These are phyloP conservation scores for Phaedon cochleariae DNA, from an alignment of 2,888 invertebrate species.

Conservation along the genomic window DNA sequence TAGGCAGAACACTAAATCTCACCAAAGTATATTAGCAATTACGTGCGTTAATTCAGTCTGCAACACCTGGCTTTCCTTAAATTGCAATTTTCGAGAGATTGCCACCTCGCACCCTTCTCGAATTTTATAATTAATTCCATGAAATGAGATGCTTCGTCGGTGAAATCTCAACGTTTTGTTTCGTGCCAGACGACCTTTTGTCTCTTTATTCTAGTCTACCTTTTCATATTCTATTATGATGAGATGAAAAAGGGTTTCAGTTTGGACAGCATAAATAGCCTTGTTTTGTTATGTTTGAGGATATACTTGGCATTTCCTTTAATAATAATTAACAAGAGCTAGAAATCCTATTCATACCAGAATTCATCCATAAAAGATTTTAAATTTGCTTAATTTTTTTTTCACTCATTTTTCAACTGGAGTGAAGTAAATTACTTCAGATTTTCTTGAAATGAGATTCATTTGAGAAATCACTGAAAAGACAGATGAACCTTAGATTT, in stretches of 20 bases:
- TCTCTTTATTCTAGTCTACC: not conserved
- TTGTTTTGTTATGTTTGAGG: too few relatives aligned
- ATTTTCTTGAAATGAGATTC: too few relatives aligned
- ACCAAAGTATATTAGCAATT: conserved; percentile 61
- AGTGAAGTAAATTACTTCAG: too few relatives aligned
- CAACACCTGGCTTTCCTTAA: conserved; percentile 59
- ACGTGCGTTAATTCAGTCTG: conserved; percentile 61
- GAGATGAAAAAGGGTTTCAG: not conserved
- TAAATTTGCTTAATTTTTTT: too few relatives aligned
- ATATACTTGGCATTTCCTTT: too few relatives aligned
- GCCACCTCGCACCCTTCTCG: conserved; percentile 15
- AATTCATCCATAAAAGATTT: too few relatives aligned
- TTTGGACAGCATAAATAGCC: not conserved
- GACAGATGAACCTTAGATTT: too few relatives aligned
- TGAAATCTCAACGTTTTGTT: conserved; percentile 1
- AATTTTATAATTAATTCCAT: conserved; percentile 25
- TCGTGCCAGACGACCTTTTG: not conserved
- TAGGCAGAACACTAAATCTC: conserved; percentile 59
- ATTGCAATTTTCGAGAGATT: conserved; percentile 53
- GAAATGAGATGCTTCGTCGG: conserved; percentile 8
- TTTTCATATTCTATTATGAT: not conserved
- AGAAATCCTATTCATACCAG: too few relatives aligned
- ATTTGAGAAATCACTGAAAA: too few relatives aligned
- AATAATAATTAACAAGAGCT: too few relatives aligned
- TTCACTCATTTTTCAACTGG: too few relatives aligned